These are phyloP conservation scores for Listronotus bonariensis DNA, from an alignment of 1,140 invertebrate species.

Conservation along the genomic window DNA sequence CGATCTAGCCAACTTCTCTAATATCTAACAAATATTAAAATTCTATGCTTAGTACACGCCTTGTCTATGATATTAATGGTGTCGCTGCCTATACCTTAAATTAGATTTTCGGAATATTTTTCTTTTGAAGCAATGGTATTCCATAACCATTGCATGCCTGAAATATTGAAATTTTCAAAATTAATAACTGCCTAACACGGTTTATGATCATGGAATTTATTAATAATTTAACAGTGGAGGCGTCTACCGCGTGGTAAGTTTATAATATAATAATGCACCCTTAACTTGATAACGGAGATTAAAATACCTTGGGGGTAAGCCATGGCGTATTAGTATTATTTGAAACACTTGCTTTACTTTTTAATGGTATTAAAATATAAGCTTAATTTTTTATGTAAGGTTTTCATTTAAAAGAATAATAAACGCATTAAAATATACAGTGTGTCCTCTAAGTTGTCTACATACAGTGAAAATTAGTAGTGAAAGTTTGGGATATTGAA, in stretches of 20 bases:
- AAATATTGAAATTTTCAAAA: constrained; percentile 31
- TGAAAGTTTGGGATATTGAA: too few relatives aligned
- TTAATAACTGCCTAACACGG: constrained; percentile 17
- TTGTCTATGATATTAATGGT: constrained; percentile 7
- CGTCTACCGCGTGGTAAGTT: constrained; percentile 9
- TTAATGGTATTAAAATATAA: too few relatives aligned
- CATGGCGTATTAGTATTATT: too few relatives aligned
- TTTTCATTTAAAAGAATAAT: too few relatives aligned
- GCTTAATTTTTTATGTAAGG: too few relatives aligned
- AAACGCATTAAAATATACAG: too few relatives aligned
- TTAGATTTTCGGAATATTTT: too few relatives aligned
- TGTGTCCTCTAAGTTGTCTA: too few relatives aligned
- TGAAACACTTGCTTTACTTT: too few relatives aligned
- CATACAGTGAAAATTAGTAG: too few relatives aligned
- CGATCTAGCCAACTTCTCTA: too few relatives aligned
- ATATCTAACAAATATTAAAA: constrained; percentile 12
- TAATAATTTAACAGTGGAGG: constrained; percentile 20
- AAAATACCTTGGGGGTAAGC: neutral
- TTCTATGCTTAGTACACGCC: neutral
- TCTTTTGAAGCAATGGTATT: constrained; percentile 4
- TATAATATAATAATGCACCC: constrained; percentile 17
- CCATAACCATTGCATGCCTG: constrained; percentile 11
- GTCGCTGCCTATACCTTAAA: neutral
- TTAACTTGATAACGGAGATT: constrained; percentile 15
- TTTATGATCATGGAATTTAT: constrained; percentile 23